phyloP scores from a whole-genome alignment of 2,797 vertebrate species.

The Lacerta viridis region DNA sequence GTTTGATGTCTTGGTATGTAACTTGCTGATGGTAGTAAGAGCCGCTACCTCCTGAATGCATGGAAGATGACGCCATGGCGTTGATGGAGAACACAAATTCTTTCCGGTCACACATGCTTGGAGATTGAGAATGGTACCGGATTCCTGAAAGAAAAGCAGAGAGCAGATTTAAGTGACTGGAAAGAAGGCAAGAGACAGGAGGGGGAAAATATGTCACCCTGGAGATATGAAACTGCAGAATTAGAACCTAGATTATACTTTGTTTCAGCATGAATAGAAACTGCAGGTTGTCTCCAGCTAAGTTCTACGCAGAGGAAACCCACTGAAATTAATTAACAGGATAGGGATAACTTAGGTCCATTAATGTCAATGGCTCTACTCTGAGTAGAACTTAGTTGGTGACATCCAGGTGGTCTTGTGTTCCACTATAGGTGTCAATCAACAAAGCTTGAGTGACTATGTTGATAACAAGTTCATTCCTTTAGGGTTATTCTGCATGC shows the following conservation, averaged over 20 bases:
- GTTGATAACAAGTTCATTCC: neutral
- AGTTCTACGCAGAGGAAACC: too few relatives aligned
- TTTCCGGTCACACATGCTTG: conserved; percentile 98
- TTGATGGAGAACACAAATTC: conserved; percentile 99
- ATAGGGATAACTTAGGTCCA: too few relatives aligned
- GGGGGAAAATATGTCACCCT: neutral
- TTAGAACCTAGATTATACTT: neutral
- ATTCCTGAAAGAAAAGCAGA: conserved; percentile 84
- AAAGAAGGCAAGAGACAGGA: neutral
- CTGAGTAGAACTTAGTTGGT: too few relatives aligned
- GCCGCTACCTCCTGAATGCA: conserved; percentile 92
- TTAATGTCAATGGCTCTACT: too few relatives aligned
- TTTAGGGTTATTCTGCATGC: neutral
- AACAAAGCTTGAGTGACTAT: neutral
- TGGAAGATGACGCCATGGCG: conserved; percentile 96
- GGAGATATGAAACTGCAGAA: too few relatives aligned
- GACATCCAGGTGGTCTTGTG: neutral
- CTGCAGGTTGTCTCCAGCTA: too few relatives aligned
- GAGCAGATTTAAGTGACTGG: neutral
- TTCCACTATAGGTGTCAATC: too few relatives aligned
- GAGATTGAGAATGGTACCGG: conserved; percentile 97
- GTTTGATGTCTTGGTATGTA: conserved; percentile 99
- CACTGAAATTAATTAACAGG: too few relatives aligned
- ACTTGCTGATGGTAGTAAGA: conserved; percentile 99
- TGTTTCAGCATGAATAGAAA: neutral